phyloP scores from a whole-genome alignment of 37 sponge, comb jelly and placozoan genomes.

The Chondrosia reniformis region DNA sequence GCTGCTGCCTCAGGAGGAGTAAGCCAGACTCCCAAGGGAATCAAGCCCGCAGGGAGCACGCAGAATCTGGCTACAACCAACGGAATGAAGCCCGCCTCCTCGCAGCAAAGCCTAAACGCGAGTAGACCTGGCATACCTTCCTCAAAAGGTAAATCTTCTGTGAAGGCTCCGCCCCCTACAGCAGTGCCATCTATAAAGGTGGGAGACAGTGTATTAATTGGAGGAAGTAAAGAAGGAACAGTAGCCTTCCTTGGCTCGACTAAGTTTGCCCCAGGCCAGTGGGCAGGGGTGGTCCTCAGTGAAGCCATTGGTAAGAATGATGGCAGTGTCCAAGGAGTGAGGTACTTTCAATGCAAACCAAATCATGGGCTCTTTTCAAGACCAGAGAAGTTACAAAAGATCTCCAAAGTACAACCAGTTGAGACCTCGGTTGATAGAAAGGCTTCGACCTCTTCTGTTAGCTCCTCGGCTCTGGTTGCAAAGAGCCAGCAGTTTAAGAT shows the following conservation, averaged over 20 bases:
- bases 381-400: conserved; percentile 64
- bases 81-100: background rate
- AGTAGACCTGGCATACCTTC: background rate
- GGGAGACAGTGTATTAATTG: conserved; percentile 60
- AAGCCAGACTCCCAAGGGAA: background rate
- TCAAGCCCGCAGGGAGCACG: background rate
- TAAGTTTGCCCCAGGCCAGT: conserved; percentile 81
- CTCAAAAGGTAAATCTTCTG: background rate
- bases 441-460: too few species aligned
- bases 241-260: conserved; percentile 87
- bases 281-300: conserved; percentile 88
- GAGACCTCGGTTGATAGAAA: too few species aligned
- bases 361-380: conserved; percentile 82
- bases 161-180: background rate
- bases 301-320: conserved; percentile 86
- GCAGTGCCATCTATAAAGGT: background rate
- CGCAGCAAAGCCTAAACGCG: background rate
- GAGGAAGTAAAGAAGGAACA: conserved; percentile 62
- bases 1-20: background rate
- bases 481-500: conserved; percentile 28
- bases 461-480: background rate
- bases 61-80: background rate
- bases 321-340: conserved; percentile 81
- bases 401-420: background rate
- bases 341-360: conserved; percentile 84